Conservation (phyloP, 2,113 vertebrate genomes). For the Clupea harengus region DNA sequence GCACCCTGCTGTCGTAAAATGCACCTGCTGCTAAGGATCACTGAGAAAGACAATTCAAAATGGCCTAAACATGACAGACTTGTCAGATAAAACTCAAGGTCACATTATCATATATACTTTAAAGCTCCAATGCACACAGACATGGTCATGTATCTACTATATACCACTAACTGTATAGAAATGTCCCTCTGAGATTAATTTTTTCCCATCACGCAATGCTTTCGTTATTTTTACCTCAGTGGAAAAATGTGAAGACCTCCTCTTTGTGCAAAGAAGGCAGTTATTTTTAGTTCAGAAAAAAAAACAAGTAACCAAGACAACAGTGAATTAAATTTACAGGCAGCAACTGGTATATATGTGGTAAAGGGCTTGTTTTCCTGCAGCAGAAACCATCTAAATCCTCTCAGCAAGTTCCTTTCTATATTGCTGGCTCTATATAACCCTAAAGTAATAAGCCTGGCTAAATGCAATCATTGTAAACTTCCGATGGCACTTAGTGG, state of each 20-base stretch:
- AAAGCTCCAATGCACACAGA: not conserved
- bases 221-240: not conserved
- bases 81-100: not conserved
- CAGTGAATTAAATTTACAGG: slow-evolving; percentile 45
- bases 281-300: slow-evolving; percentile 66
- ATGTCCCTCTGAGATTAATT: not conserved
- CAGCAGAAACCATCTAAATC: not conserved
- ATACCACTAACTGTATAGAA: not conserved
- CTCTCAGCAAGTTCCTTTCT: not conserved
- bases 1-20: not conserved
- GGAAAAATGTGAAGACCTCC: slow-evolving; percentile 54
- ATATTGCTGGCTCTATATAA: not conserved
- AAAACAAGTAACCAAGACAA: slow-evolving; percentile 69
- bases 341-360: not conserved
- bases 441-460: not conserved
- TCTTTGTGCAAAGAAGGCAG: slow-evolving; percentile 57
- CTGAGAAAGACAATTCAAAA: not conserved
- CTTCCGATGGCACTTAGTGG: not conserved
- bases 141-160: not conserved
- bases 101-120: not conserved
- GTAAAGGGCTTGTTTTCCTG: not conserved
- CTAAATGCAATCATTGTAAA: not conserved
- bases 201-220: slow-evolving; percentile 1
- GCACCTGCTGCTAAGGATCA: not conserved
- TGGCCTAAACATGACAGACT: not conserved